Conservation (phyloP, 2,888 invertebrate species). For the Busseola fusca region DNA sequence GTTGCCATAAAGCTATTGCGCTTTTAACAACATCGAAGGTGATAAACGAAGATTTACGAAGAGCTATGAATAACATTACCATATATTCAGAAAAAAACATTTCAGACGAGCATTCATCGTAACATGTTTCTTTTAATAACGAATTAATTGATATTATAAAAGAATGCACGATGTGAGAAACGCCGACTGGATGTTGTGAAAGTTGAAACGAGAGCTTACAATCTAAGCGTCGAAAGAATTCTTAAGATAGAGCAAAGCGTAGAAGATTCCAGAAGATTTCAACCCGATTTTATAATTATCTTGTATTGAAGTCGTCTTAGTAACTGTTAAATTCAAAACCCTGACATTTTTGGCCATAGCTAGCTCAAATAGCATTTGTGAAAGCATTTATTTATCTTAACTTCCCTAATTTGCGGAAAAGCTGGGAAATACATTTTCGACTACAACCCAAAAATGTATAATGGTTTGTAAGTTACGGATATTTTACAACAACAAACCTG, state of each 20-base stretch:
- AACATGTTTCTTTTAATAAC: constrained; percentile 37
- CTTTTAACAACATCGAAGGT: constrained; percentile 1
- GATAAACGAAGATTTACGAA: constrained; percentile 10
- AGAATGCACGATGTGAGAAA: constrained; percentile 46
- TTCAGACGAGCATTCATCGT: constrained; percentile 16
- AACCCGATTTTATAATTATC: constrained; percentile 15
- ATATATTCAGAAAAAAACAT: constrained; percentile 16
- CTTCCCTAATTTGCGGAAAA: neutral
- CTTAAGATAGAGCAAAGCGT: constrained; percentile 43
- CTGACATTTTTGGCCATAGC: neutral
- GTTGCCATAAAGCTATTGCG: neutral
- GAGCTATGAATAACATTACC: constrained; percentile 4
- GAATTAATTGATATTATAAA: constrained; percentile 48
- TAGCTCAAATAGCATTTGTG: neutral
- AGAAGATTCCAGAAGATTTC: constrained; percentile 24
- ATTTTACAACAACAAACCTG: neutral
- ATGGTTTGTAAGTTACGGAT: neutral
- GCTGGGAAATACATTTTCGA: no score
- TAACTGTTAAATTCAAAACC: neutral
- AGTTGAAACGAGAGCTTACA: constrained; percentile 56
- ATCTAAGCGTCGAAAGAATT: constrained; percentile 48
- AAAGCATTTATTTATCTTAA: neutral
- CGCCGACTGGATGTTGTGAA: constrained; percentile 58
- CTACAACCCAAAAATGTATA: neutral
- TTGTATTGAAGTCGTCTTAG: neutral